phyloP scores from a whole-genome alignment of 1,140 invertebrate genomes.

The Drosophila obscura region DNA sequence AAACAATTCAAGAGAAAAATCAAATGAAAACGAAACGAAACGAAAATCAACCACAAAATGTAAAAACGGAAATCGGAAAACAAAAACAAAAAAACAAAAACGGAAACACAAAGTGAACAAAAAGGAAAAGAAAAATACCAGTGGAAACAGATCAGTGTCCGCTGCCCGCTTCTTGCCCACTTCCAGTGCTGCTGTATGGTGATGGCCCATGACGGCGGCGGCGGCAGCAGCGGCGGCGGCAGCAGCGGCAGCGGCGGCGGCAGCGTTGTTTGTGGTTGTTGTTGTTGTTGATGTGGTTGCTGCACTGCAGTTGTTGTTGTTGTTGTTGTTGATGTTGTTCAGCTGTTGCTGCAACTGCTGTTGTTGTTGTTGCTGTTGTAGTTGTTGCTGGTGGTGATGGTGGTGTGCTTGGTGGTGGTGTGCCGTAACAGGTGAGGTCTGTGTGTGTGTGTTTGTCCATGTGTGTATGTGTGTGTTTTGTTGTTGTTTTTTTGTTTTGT shows the following conservation, averaged over 20 bases:
- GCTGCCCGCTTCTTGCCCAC: constrained; percentile 91
- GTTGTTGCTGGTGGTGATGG: constrained; percentile 50
- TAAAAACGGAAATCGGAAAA: constrained; percentile 28
- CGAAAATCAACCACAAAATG: constrained; percentile 12
- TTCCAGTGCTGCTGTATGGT: constrained; percentile 84
- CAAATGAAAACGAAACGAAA: constrained; percentile 24
- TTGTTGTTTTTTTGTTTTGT: background rate
- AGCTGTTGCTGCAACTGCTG: constrained; percentile 72
- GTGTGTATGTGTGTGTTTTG: constrained; percentile 11
- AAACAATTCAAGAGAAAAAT: constrained; percentile 27
- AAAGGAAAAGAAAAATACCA: constrained; percentile 87
- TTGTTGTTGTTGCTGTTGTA: constrained; percentile 58
- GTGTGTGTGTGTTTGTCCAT: constrained; percentile 38
- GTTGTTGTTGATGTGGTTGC: constrained; percentile 66
- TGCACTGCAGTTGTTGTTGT: constrained; percentile 67
- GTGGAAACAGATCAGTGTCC: constrained; percentile 91
- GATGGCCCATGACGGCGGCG: constrained; percentile 72
- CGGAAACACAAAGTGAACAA: constrained; percentile 32
- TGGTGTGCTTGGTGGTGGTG: constrained; percentile 73
- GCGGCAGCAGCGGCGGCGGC: constrained; percentile 85
- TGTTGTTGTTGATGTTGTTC: constrained; percentile 60
- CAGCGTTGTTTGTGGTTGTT: constrained; percentile 84
- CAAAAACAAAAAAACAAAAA: constrained; percentile 44
- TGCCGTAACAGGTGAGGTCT: constrained; percentile 79
- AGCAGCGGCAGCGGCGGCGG: constrained; percentile 84